Conservation (phyloP, 2,888 invertebrate genomes). For the Drosophila borealis region DNA sequence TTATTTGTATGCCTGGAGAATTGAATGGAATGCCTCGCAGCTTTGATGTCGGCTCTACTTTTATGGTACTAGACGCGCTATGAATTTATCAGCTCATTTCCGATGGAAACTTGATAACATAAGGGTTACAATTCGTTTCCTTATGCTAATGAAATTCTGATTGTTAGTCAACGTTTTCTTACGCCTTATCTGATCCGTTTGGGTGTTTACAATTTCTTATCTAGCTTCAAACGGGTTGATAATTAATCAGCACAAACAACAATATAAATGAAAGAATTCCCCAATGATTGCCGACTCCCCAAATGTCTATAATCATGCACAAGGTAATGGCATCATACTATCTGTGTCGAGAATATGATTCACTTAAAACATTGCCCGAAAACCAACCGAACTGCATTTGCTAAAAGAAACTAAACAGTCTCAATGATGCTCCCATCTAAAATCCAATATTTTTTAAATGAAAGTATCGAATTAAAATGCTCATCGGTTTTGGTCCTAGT, state of each 20-base stretch:
- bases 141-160: slow-evolving; percentile 63
- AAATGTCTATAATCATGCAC: slow-evolving; percentile 4
- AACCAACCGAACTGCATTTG: background rate
- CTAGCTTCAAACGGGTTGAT: slow-evolving; percentile 15
- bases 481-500: background rate
- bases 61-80: slow-evolving; percentile 16
- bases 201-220: slow-evolving; percentile 13
- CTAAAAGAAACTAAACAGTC: background rate
- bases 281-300: slow-evolving; percentile 16
- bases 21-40: slow-evolving; percentile 6
- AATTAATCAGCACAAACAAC: slow-evolving; percentile 30
- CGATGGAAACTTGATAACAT: slow-evolving; percentile 17
- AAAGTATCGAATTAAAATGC: no score
- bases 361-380: background rate
- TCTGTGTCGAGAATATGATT: slow-evolving; percentile 13
- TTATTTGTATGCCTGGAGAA: slow-evolving; percentile 11
- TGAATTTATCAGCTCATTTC: slow-evolving; percentile 44
- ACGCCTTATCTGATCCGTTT: slow-evolving; percentile 37
- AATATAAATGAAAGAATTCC: slow-evolving; percentile 10
- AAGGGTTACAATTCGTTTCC: slow-evolving; percentile 27
- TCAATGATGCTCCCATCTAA: background rate
- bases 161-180: slow-evolving; percentile 18
- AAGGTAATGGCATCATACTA: background rate
- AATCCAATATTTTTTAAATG: background rate
- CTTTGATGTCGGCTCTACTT: slow-evolving; percentile 17